Evolutionary conservation across 2,888 invertebrate species (phyloP).

Genomic region (Suillia variegata): DNA sequence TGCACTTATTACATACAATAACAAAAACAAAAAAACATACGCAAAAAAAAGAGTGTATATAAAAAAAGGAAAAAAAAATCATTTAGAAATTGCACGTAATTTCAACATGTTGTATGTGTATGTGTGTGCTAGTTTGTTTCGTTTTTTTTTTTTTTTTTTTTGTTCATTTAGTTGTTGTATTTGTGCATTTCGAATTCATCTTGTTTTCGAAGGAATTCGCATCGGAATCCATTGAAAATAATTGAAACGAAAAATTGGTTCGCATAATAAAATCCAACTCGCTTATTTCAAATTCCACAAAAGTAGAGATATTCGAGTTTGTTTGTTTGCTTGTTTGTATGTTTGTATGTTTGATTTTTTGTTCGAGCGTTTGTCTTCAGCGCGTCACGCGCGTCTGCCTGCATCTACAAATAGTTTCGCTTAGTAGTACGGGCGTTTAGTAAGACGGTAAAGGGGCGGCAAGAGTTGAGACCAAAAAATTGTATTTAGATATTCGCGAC

Average conservation of each 20-base stretch:
- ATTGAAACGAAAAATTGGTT: slow-evolving; percentile 53
- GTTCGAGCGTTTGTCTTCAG: neutral
- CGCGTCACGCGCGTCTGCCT: neutral
- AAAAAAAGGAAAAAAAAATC: neutral
- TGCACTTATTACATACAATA: neutral
- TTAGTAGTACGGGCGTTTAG: too few species aligned
- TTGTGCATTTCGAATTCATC: slow-evolving; percentile 43
- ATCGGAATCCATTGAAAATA: slow-evolving; percentile 39
- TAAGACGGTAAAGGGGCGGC: neutral
- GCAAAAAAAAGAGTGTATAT: too few species aligned
- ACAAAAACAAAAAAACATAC: too few species aligned
- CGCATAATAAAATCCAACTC: slow-evolving; percentile 36
- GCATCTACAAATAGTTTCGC: neutral
- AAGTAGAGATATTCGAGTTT: neutral
- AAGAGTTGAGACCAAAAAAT: neutral
- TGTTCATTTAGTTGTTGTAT: too few species aligned
- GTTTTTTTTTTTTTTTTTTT: too few species aligned
- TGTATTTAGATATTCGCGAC: neutral
- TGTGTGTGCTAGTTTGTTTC: too few species aligned
- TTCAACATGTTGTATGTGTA: neutral
- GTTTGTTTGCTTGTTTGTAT: too few species aligned
- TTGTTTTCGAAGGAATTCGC: slow-evolving; percentile 24
- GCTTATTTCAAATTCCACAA: slow-evolving; percentile 2
- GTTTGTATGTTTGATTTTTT: too few species aligned
- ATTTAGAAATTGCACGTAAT: neutral